phyloP scores from a whole-genome alignment of 2,888 invertebrate species.

The Cephonodes hylas region DNA sequence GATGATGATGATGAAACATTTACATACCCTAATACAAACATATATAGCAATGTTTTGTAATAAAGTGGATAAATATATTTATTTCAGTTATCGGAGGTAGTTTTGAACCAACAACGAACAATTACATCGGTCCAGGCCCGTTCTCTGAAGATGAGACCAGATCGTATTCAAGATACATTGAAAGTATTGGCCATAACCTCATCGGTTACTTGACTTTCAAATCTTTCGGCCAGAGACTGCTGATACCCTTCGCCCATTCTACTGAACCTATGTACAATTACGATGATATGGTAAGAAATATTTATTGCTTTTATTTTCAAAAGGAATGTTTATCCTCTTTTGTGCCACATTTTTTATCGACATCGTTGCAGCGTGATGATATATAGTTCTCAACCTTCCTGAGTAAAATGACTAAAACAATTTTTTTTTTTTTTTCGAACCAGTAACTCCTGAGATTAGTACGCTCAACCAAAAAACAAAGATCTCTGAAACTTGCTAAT shows the following conservation, averaged over 20 bases:
- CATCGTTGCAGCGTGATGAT: too few species aligned
- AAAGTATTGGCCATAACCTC: conserved; percentile 58
- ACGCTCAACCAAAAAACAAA: too few species aligned
- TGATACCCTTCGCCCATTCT: conserved; percentile 82
- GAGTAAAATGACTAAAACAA: too few species aligned
- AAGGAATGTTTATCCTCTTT: too few species aligned
- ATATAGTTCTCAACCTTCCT: too few species aligned
- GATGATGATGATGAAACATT: too few species aligned
- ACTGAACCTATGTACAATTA: conserved; percentile 68
- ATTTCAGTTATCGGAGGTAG: conserved; percentile 73
- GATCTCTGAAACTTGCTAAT: too few species aligned
- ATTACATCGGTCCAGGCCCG: conserved; percentile 74
- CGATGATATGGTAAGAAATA: conserved; percentile 54
- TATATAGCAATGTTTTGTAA: too few species aligned
- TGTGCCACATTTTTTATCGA: too few species aligned
- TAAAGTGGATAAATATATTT: conserved; percentile 4
- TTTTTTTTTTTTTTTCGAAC: too few species aligned
- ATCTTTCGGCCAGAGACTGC: conserved; percentile 82
- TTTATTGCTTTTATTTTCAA: background rate
- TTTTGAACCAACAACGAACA: conserved; percentile 53
- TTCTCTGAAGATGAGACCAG: conserved; percentile 82
- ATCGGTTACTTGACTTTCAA: conserved; percentile 82
- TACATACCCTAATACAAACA: too few species aligned
- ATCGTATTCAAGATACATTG: conserved; percentile 65
- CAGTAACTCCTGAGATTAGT: too few species aligned